Evolutionary conservation across 2,797 vertebrate genomes (phyloP).

Genomic region (Hypotaenidia philippensis): DNA sequence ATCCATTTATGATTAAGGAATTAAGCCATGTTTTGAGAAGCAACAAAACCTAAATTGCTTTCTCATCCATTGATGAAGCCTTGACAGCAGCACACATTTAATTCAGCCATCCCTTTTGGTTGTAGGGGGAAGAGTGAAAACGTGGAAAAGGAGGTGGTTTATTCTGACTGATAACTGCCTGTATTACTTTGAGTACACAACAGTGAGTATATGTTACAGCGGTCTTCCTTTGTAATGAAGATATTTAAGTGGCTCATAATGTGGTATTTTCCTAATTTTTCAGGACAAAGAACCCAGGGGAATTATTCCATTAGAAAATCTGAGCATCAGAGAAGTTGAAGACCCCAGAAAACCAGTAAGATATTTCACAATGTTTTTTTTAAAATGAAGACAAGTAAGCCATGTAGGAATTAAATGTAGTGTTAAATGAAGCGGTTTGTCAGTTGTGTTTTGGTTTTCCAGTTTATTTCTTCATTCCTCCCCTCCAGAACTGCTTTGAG

Average conservation of each 20-base stretch:
- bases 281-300: constrained; percentile 98
- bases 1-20: constrained; percentile 39
- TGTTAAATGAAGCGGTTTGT: neutral
- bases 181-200: constrained; percentile 97
- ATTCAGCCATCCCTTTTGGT: constrained; percentile 41
- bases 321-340: constrained; percentile 96
- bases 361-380: neutral
- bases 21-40: neutral
- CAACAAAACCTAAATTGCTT: neutral
- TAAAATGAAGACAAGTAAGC: neutral
- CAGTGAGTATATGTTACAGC: constrained; percentile 79
- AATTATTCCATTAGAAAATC: constrained; percentile 96
- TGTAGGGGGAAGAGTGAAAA: constrained; percentile 95
- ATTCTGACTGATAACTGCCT: constrained; percentile 98
- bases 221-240: neutral
- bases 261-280: neutral
- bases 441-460: neutral
- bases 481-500: constrained; percentile 94
- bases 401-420: neutral
- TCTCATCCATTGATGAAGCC: neutral
- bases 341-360: constrained; percentile 95
- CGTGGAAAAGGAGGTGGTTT: constrained; percentile 98
- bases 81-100: neutral
- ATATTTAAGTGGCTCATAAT: neutral
- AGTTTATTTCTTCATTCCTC: neutral